Percentiles rank a stretch among this genome's conserved stretches.
Evolutionary conservation across 2,113 vertebrate species (phyloP).

Genomic region (Glaucomys volans): DNA sequence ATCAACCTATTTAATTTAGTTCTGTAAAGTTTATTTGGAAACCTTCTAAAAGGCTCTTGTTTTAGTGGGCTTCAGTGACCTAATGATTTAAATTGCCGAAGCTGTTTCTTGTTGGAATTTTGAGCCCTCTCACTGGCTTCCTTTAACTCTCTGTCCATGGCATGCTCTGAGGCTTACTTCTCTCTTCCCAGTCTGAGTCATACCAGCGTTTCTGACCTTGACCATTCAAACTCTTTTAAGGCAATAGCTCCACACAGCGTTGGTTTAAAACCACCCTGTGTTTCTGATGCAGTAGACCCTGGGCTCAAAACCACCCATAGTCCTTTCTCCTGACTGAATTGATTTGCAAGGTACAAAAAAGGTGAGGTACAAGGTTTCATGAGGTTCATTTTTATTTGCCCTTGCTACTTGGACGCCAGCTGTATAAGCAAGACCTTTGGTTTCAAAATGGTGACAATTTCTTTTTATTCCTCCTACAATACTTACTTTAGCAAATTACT

Average conservation of each 20-base stretch:
- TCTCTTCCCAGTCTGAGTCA: slow-evolving; percentile 39
- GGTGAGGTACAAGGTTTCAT: background rate
- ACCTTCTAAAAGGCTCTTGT: slow-evolving; percentile 29
- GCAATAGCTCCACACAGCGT: slow-evolving; percentile 76
- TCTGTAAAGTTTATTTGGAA: slow-evolving; percentile 39
- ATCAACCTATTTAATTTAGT: slow-evolving; percentile 31
- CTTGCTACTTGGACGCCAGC: background rate
- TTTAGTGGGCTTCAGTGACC: background rate
- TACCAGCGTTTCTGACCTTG: background rate
- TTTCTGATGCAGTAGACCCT: background rate
- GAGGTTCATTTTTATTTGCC: background rate
- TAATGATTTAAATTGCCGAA: slow-evolving; percentile 25
- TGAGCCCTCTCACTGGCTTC: background rate
- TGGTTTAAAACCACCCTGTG: background rate
- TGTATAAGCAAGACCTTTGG: background rate
- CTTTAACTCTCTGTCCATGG: background rate
- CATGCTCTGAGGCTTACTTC: background rate
- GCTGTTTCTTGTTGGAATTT: slow-evolving; percentile 24
- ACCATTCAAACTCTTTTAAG: slow-evolving; percentile 28
- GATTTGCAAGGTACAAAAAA: background rate
- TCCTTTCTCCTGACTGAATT: background rate
- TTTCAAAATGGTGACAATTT: background rate
- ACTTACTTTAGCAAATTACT: slow-evolving; percentile 29
- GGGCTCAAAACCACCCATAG: background rate
- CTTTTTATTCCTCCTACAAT: background rate